These are phyloP conservation scores for Panopea generosa DNA, from an alignment of 2,888 invertebrate species.

Conservation along the genomic window DNA sequence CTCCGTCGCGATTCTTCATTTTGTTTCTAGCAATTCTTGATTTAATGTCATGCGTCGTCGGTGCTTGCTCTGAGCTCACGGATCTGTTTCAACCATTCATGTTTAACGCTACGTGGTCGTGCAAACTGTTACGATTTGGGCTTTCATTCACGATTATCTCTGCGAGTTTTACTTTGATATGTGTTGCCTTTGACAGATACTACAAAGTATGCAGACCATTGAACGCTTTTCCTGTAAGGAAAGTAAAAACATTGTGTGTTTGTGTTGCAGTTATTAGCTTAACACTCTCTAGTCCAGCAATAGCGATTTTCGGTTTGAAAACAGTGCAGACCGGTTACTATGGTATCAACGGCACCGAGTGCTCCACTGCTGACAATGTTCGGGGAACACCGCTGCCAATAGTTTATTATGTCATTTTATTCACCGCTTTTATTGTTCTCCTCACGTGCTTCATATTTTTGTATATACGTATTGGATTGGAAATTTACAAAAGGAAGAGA, in stretches of 20 bases:
- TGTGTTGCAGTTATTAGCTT: constrained; percentile 63
- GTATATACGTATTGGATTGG: constrained; percentile 71
- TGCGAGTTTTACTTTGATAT: constrained; percentile 72
- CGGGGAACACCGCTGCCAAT: constrained; percentile 61
- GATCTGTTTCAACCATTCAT: constrained; percentile 71
- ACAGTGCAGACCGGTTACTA: constrained; percentile 56
- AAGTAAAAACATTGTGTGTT: constrained; percentile 69
- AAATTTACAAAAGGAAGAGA: constrained; percentile 67
- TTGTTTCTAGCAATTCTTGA: constrained; percentile 75
- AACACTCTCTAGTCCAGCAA: constrained; percentile 70
- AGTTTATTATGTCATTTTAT: constrained; percentile 69
- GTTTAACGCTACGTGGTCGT: constrained; percentile 68
- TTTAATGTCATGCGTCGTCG: constrained; percentile 71
- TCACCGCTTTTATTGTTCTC: constrained; percentile 66
- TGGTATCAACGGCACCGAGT: constrained; percentile 67
- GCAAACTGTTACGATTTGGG: constrained; percentile 74
- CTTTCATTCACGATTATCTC: constrained; percentile 71
- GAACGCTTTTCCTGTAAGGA: constrained; percentile 69
- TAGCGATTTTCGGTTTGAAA: constrained; percentile 70
- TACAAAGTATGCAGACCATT: constrained; percentile 74
- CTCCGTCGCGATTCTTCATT: constrained; percentile 76
- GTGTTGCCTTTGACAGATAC: constrained; percentile 76
- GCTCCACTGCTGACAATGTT: constrained; percentile 69
- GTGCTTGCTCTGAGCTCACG: constrained; percentile 71
- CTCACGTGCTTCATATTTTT: constrained; percentile 66